These are phyloP conservation scores for Rhizoglyphus robini DNA, from an alignment of 1,140 invertebrate species.

Conservation along the genomic window DNA sequence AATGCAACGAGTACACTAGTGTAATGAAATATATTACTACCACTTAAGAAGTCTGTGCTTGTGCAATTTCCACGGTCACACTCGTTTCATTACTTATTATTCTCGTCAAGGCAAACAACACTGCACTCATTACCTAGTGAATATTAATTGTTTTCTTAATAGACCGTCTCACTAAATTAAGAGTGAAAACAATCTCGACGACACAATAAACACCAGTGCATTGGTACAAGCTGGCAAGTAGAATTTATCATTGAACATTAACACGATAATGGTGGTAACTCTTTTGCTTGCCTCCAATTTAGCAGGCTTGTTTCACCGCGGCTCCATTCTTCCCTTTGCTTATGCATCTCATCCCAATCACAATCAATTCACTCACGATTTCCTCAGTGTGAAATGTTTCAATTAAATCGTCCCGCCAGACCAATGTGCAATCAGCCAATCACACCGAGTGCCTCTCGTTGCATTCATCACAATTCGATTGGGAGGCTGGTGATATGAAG, in stretches of 20 bases:
- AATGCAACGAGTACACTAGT: not conserved
- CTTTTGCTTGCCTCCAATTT: no score
- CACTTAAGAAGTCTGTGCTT: not conserved
- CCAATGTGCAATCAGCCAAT: no score
- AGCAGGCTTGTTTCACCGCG: no score
- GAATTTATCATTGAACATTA: conserved; percentile 1
- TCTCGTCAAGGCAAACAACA: not conserved
- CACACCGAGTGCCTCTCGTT: no score
- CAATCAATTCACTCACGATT: no score
- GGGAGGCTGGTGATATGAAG: no score
- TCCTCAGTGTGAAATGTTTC: no score
- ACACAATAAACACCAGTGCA: not conserved
- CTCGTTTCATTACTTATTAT: conserved; percentile 1
- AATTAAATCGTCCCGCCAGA: no score
- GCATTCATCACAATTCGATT: no score
- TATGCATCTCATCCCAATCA: no score
- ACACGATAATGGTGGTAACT: conserved; percentile 1
- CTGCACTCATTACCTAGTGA: not conserved
- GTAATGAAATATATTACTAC: not conserved
- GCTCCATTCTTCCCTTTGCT: no score
- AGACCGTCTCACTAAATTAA: not conserved
- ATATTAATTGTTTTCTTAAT: conserved; percentile 13
- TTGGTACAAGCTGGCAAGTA: not conserved
- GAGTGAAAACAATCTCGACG: not conserved
- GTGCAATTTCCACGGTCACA: not conserved